Base-by-base conservation (phyloP, 2,888 invertebrate species). In the Rhamnusium bicolor region DNA sequence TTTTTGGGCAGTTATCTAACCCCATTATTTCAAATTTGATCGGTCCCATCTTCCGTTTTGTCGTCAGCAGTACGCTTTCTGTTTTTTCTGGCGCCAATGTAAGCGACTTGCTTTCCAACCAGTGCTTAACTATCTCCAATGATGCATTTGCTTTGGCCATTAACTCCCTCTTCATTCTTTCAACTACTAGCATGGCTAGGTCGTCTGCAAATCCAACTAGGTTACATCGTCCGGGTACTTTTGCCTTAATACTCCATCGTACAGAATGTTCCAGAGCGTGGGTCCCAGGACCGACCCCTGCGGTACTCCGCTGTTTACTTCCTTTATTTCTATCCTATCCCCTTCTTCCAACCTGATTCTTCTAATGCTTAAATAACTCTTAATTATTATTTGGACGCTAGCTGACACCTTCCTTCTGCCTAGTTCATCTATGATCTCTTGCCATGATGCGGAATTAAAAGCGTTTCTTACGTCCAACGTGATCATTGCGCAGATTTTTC, bases 381-480 rank as follows among this genome's bases (percentile, higher is more conserved):
- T 32, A 8, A 63, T 69, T n/a, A 65, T n/a, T 5, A 24, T 18
- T 7, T 16, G n/a, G 16, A 72, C 8, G 16, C 60, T 18, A 5
- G 7, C 21, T 1, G 12, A 12, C 10, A 60, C 18, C 4, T n/a
- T 47, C 21, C 24, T 69, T 12, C 14, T 19, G 10, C 49, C 47
- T 32, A 72, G 49, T 14, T 46, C 67, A 27, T 27, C 29, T 18
- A 69, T n/a, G 2, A 72, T 72, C 14, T 51, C 68, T 1, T 8
- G 10, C 47, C 68, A 70, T 3, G 47, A 58, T 14, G 46, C 60
- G 3, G 58, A 58, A 29, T 72, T 72, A 40, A 72, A 70, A 16
- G 72, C 67, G 24, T 72, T 70, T 27, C 60, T 58, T 7, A 72
- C 46, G 68, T 72, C 68, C 10, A 72, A 27, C 18, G 69, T 51